phyloP scores from a whole-genome alignment of 1,140 invertebrate species.

The Mesaphorura yosii region DNA sequence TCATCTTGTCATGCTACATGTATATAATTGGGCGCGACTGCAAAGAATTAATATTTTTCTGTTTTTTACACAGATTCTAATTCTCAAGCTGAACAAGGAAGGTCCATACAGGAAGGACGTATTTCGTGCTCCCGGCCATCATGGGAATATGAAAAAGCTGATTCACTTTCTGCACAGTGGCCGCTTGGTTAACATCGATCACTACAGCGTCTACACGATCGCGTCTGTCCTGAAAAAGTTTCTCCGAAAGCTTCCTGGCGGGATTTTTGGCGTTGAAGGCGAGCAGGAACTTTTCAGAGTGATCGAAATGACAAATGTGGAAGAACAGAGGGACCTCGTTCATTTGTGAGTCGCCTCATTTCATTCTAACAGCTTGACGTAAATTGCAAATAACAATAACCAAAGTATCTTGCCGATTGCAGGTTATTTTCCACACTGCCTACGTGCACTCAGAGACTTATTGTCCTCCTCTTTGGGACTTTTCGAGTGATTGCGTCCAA shows the following conservation, averaged over 20 bases:
- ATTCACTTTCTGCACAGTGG: conserved; percentile 90
- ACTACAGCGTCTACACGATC: conserved; percentile 96
- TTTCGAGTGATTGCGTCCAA: conserved; percentile 92
- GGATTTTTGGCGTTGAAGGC: conserved; percentile 80
- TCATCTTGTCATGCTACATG: no score
- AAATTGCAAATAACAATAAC: not conserved
- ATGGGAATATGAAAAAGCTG: conserved; percentile 89
- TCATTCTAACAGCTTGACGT: not conserved
- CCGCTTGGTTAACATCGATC: conserved; percentile 90
- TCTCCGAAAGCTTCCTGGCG: conserved; percentile 90
- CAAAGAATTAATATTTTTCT: no score
- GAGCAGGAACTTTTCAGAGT: conserved; percentile 83
- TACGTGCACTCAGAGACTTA: conserved; percentile 75
- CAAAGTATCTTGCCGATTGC: conserved; percentile 31
- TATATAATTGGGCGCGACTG: no score
- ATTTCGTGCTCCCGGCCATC: conserved; percentile 85
- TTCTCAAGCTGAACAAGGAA: conserved; percentile 88
- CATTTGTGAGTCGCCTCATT: conserved; percentile 55
- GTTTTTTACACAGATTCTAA: conserved; percentile 54
- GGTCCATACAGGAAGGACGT: conserved; percentile 84
- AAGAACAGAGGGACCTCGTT: conserved; percentile 80
- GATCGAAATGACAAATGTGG: conserved; percentile 60
- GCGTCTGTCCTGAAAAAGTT: conserved; percentile 97
- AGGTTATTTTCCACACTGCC: conserved; percentile 82
- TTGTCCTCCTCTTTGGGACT: conserved; percentile 92